Conservation (phyloP, 2,113 vertebrate genomes). For the Aspidoscelis tigris region DNA sequence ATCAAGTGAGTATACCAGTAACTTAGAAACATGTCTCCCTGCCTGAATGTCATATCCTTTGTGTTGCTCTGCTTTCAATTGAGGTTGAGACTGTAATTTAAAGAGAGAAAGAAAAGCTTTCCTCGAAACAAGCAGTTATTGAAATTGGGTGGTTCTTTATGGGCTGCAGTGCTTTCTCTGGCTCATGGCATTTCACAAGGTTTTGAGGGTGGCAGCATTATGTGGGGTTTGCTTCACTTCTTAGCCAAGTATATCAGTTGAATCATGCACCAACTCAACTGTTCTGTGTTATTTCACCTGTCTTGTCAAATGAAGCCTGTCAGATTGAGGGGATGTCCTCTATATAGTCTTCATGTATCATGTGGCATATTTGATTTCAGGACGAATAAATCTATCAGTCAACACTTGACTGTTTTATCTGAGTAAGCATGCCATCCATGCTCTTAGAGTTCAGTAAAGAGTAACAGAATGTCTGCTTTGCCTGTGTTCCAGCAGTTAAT, state of each 20-base stretch:
- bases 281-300: neutral
- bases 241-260: neutral
- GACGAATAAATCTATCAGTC: too few relatives aligned
- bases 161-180: too few relatives aligned
- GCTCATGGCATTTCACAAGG: neutral
- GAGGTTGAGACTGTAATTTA: too few relatives aligned
- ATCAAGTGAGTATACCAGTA: conserved; percentile 79
- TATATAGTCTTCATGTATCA: too few relatives aligned
- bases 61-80: neutral
- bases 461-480: neutral
- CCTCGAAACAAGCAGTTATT: neutral
- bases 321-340: too few relatives aligned
- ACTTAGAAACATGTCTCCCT: neutral
- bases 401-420: neutral
- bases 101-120: neutral
- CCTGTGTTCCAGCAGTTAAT: neutral
- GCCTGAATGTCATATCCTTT: neutral
- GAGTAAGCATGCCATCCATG: neutral
- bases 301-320: too few relatives aligned
- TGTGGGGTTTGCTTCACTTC: too few relatives aligned
- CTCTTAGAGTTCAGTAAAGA: neutral
- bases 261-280: neutral
- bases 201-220: too few relatives aligned
- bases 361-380: too few relatives aligned
- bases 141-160: neutral